phyloP scores from a whole-genome alignment of 1,140 invertebrate genomes.

The Listronotus bonariensis region DNA sequence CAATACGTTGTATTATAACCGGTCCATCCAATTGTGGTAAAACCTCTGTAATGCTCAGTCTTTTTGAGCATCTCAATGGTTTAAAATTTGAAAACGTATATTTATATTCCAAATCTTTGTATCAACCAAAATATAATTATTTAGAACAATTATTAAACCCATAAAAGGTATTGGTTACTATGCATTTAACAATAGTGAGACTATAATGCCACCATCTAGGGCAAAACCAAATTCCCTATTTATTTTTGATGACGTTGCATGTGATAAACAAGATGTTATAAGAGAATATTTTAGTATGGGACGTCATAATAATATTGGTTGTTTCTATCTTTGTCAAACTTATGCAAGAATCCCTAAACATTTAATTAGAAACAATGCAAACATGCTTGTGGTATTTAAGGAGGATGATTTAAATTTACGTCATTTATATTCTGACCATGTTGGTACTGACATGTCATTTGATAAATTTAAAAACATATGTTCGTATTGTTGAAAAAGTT shows the following conservation, averaged over 20 bases:
- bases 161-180: conserved; percentile 4
- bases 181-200: conserved; percentile 2
- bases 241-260: conserved; percentile 51
- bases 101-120: conserved; percentile 1
- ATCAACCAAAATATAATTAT: background rate
- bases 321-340: conserved; percentile 51
- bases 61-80: conserved; percentile 4
- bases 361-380: conserved; percentile 52
- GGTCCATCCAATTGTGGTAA: background rate
- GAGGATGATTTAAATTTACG: conserved; percentile 54
- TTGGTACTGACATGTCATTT: conserved; percentile 49
- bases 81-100: conserved; percentile 9
- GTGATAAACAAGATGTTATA: conserved; percentile 50
- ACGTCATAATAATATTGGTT: conserved; percentile 47
- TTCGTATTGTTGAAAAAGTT: conserved; percentile 40
- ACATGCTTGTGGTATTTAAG: conserved; percentile 51
- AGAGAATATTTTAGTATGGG: conserved; percentile 51
- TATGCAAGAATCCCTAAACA: conserved; percentile 54
- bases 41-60: background rate
- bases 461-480: conserved; percentile 47
- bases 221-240: conserved; percentile 46
- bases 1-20: background rate
- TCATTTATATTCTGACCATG: conserved; percentile 53
- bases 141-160: conserved; percentile 1
- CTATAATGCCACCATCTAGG: conserved; percentile 11